Conservation (phyloP, 2,888 invertebrate species). For the Lypha dubia region DNA sequence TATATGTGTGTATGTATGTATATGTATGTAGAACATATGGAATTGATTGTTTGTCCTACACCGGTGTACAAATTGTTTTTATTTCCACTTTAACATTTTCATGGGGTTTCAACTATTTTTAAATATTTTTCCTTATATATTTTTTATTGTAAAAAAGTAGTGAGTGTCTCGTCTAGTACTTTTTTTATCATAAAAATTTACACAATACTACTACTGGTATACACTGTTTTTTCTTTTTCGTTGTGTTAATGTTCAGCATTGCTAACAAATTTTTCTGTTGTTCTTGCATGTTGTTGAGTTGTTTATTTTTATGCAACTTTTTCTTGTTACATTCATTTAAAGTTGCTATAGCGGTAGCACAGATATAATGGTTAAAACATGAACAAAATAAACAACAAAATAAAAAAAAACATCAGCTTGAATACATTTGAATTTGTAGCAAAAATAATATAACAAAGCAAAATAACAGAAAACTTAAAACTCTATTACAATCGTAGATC, state of each 20-base stretch:
- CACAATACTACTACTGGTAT: slow-evolving; percentile 29
- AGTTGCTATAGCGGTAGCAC: slow-evolving; percentile 32
- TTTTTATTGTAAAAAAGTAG: too few species aligned
- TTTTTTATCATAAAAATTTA: slow-evolving; percentile 28
- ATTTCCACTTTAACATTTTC: slow-evolving; percentile 35
- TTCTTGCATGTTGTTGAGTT: slow-evolving; percentile 53
- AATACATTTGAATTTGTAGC: slow-evolving; percentile 63
- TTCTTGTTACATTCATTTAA: slow-evolving; percentile 31
- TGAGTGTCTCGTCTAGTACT: slow-evolving; percentile 35
- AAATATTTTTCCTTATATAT: background rate
- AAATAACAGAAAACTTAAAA: slow-evolving; percentile 48
- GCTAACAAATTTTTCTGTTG: slow-evolving; percentile 47
- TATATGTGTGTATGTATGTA: background rate
- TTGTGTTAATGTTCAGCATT: slow-evolving; percentile 16
- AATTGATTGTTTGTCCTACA: background rate
- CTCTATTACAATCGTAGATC: slow-evolving; percentile 51
- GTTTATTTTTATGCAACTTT: slow-evolving; percentile 30
- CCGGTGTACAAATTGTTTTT: slow-evolving; percentile 16
- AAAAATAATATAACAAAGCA: slow-evolving; percentile 54
- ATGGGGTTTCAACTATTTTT: slow-evolving; percentile 39
- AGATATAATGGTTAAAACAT: slow-evolving; percentile 54
- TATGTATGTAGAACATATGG: background rate
- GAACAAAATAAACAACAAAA: slow-evolving; percentile 38
- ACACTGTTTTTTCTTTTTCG: background rate
- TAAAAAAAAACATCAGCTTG: slow-evolving; percentile 52